Percentiles rank a stretch among this genome's conserved stretches.
Evolutionary conservation across 2,888 invertebrate genomes (phyloP).

Genomic region (Metopia argyrocephala): DNA sequence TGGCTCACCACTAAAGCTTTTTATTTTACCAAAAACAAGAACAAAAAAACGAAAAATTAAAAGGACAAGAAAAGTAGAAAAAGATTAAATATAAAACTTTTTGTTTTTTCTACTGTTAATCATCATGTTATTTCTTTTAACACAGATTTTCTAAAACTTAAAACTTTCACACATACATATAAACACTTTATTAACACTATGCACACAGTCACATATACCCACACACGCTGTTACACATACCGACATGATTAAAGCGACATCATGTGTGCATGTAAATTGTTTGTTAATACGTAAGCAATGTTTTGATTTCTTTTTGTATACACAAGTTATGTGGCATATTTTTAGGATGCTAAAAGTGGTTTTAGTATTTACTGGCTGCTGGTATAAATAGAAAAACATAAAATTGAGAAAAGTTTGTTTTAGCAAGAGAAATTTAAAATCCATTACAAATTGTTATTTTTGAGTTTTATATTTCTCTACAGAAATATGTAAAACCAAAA

Average conservation of each 20-base stretch:
- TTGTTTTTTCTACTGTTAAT: slow-evolving; percentile 9
- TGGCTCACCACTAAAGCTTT: too few species aligned
- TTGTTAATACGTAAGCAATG: background rate
- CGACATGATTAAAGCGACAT: background rate
- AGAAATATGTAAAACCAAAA: too few species aligned
- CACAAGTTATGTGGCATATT: background rate
- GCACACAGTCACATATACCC: background rate
- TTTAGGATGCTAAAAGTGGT: too few species aligned
- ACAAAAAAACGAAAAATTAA: too few species aligned
- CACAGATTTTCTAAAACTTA: background rate
- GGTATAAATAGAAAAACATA: background rate
- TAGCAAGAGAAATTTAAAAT: background rate
- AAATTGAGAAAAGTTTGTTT: slow-evolving; percentile 1
- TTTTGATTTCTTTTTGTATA: too few species aligned
- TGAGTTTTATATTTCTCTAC: background rate
- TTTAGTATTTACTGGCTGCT: too few species aligned
- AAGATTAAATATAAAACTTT: slow-evolving; percentile 35
- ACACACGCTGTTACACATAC: too few species aligned
- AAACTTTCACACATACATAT: background rate
- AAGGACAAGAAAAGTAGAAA: too few species aligned
- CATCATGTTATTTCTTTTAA: slow-evolving; percentile 17
- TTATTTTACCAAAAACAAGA: too few species aligned
- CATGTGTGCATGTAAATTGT: slow-evolving; percentile 1
- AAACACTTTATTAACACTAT: too few species aligned
- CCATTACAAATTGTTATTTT: slow-evolving; percentile 10